Conservation (phyloP, 1,140 invertebrate species). For the Cataglyphis hispanica region DNA sequence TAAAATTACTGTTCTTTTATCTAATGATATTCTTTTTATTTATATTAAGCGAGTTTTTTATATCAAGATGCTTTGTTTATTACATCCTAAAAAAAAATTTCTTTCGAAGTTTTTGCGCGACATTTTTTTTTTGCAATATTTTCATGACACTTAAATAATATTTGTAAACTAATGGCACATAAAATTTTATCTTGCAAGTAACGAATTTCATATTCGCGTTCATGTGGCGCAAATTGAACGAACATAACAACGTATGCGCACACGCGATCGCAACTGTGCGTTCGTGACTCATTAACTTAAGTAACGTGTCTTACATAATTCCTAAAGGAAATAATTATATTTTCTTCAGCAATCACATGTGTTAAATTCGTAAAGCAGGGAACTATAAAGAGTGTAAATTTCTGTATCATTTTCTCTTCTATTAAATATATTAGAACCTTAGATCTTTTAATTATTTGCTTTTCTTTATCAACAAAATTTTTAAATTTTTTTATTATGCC, state of each 20-base stretch:
- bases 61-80: neutral
- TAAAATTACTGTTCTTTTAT: neutral
- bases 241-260: neutral
- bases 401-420: neutral
- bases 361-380: neutral
- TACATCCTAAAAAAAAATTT: neutral
- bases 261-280: neutral
- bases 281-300: slow-evolving; percentile 32
- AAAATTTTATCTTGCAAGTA: slow-evolving; percentile 16
- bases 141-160: neutral
- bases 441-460: neutral
- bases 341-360: neutral
- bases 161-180: neutral
- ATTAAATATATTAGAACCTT: neutral
- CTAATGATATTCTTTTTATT: neutral
- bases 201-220: too few relatives aligned
- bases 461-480: neutral
- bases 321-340: slow-evolving; percentile 21
- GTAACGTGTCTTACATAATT: slow-evolving; percentile 42
- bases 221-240: neutral
- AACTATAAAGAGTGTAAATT: neutral
- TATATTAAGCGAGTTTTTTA: neutral
- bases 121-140: neutral
- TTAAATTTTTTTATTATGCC: neutral
- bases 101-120: neutral